Conservation (phyloP, 2,888 invertebrate genomes). For the Exephanes ischioxanthus region DNA sequence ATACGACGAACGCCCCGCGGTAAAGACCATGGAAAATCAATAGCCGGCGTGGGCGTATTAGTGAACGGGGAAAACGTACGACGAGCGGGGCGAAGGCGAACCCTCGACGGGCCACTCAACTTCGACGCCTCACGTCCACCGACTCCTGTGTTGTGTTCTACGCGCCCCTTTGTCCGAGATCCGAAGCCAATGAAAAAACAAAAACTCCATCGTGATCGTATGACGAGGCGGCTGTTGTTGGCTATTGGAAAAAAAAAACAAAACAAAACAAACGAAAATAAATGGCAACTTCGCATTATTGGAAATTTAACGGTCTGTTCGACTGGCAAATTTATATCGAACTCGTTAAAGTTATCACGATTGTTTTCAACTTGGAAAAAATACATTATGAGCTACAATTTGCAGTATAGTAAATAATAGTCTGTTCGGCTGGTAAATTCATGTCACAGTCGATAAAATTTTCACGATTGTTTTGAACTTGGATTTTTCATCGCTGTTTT, state of each 20-base stretch:
- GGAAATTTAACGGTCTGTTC: not conserved
- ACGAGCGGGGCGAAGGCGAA: slow-evolving; percentile 41
- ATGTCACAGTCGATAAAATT: not conserved
- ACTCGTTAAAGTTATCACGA: slow-evolving; percentile 22
- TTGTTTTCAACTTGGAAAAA: slow-evolving; percentile 71
- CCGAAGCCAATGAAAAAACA: too few species aligned
- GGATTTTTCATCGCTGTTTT: slow-evolving; percentile 86
- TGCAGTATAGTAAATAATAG: not conserved
- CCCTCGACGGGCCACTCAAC: slow-evolving; percentile 59
- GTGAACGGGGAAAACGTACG: slow-evolving; percentile 60
- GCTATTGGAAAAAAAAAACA: too few species aligned
- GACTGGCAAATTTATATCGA: not conserved
- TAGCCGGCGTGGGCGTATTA: slow-evolving; percentile 73
- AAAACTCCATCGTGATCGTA: too few species aligned
- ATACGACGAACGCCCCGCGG: slow-evolving; percentile 72
- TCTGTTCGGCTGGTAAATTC: not conserved
- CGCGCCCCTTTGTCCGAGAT: slow-evolving; percentile 3
- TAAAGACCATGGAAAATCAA: slow-evolving; percentile 80
- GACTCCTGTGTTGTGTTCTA: not conserved
- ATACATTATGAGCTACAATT: slow-evolving; percentile 76
- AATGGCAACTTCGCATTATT: slow-evolving; percentile 76
- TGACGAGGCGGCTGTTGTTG: too few species aligned
- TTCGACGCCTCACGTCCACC: not conserved
- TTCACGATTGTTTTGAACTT: slow-evolving; percentile 67
- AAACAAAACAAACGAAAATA: too few species aligned